Conservation (phyloP, 2,888 invertebrate genomes). For the Patella pellucida region DNA sequence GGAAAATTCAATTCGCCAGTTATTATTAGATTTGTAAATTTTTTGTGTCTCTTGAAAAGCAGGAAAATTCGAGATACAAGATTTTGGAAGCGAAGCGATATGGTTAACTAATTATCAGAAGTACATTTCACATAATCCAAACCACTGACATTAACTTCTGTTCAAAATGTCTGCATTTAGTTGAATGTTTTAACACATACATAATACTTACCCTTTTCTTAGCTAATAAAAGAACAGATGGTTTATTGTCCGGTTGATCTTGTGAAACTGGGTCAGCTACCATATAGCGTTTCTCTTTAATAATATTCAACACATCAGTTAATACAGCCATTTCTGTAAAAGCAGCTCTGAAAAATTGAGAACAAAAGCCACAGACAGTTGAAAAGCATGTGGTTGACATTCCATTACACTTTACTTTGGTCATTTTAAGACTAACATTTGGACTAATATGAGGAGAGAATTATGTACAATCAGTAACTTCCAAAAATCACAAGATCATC, state of each 20-base stretch:
- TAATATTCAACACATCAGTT: slow-evolving; percentile 90
- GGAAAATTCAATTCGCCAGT: too few species aligned
- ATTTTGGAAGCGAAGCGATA: too few species aligned
- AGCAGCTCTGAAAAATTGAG: slow-evolving; percentile 77
- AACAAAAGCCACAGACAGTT: neutral
- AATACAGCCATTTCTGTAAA: slow-evolving; percentile 92
- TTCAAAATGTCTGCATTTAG: too few species aligned
- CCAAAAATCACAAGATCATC: too few species aligned
- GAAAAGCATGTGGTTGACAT: neutral
- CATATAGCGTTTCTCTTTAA: slow-evolving; percentile 94
- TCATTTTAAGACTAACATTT: too few species aligned
- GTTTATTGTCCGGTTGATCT: slow-evolving; percentile 85
- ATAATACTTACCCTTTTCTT: slow-evolving; percentile 81
- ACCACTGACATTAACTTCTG: neutral
- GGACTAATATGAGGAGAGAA: too few species aligned
- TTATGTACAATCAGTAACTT: too few species aligned
- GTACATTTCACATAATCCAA: neutral
- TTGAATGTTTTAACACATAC: neutral
- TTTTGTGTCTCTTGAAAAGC: too few species aligned
- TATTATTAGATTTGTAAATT: too few species aligned
- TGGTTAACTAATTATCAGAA: neutral
- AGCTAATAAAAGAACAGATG: slow-evolving; percentile 92
- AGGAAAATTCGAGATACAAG: too few species aligned
- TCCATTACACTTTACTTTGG: too few species aligned
- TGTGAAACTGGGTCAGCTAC: slow-evolving; percentile 90